Conservation (phyloP, 2,113 vertebrate species). For the Cromileptes altivelis region DNA sequence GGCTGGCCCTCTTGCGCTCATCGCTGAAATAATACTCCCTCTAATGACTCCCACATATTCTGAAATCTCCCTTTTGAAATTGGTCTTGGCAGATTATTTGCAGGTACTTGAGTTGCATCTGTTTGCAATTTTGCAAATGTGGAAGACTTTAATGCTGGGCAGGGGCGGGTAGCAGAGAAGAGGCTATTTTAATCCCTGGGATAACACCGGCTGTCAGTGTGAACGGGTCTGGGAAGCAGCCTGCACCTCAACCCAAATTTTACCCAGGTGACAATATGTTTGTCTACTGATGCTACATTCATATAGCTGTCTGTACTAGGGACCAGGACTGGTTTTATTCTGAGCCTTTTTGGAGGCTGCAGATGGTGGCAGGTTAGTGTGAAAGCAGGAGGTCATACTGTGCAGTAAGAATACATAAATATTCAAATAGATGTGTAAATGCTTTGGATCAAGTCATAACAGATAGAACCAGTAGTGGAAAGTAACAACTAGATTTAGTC, state of each 20-base stretch:
- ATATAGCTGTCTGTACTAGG: neutral
- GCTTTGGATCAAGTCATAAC: neutral
- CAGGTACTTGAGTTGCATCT: conserved; percentile 99
- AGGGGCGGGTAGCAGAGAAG: conserved; percentile 83
- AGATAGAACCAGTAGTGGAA: neutral
- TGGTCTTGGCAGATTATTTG: conserved; percentile 99
- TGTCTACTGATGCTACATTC: neutral
- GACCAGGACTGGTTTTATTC: neutral
- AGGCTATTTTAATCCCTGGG: conserved; percentile 96
- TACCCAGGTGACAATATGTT: conserved; percentile 55
- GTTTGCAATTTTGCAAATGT: conserved; percentile 99
- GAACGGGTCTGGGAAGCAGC: conserved; percentile 78
- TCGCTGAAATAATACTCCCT: conserved; percentile 99
- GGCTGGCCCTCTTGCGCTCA: conserved; percentile 98
- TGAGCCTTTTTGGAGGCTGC: neutral
- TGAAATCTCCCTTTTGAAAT: conserved; percentile 99
- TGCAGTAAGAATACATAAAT: neutral
- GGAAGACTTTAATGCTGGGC: conserved; percentile 99
- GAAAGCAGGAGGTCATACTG: conserved; percentile 19
- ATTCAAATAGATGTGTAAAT: neutral
- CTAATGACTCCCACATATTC: conserved; percentile 99
- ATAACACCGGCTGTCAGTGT: conserved; percentile 94
- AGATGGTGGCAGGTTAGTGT: neutral
- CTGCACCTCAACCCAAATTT: conserved; percentile 58
- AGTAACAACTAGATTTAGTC: too few species aligned